phyloP scores from a whole-genome alignment of 2,888 invertebrate species.

The Parascotia fuliginaria region DNA sequence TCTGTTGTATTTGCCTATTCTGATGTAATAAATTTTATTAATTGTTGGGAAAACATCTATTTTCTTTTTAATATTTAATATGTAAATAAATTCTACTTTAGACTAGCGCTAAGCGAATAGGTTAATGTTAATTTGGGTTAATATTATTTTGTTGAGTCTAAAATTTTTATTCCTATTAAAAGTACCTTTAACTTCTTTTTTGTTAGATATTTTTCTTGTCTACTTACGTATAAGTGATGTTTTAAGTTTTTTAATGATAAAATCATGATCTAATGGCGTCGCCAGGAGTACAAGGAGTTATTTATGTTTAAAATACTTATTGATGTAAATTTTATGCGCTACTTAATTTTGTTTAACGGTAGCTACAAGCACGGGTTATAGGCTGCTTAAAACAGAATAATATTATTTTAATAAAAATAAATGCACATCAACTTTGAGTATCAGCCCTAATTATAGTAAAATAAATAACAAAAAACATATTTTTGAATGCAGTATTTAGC shows the following conservation, averaged over 20 bases:
- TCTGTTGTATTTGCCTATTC: slow-evolving; percentile 37
- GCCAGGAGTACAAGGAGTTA: slow-evolving; percentile 69
- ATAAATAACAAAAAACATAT: slow-evolving; percentile 31
- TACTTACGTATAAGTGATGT: slow-evolving; percentile 60
- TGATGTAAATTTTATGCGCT: slow-evolving; percentile 60
- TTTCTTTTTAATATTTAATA: slow-evolving; percentile 52
- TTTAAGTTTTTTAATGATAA: slow-evolving; percentile 63
- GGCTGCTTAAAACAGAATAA: slow-evolving; percentile 65
- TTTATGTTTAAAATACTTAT: slow-evolving; percentile 60
- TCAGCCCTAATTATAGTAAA: slow-evolving; percentile 49
- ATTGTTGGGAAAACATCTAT: slow-evolving; percentile 41
- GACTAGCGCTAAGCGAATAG: slow-evolving; percentile 70
- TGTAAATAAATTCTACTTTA: slow-evolving; percentile 61
- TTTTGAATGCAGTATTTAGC: slow-evolving; percentile 34
- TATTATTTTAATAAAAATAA: slow-evolving; percentile 46
- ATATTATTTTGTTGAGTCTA: slow-evolving; percentile 70
- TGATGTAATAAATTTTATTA: slow-evolving; percentile 41
- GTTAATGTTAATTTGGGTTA: slow-evolving; percentile 56
- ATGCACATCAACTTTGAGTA: slow-evolving; percentile 46
- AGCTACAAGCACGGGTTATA: slow-evolving; percentile 71
- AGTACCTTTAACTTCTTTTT: slow-evolving; percentile 74
- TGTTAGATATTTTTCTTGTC: slow-evolving; percentile 66
- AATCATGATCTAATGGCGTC: slow-evolving; percentile 61
- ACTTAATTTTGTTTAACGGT: slow-evolving; percentile 65
- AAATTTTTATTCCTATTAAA: slow-evolving; percentile 81